A percentile compares a stretch with the other conserved stretches of the same genome.
Conservation (phyloP, 2,888 invertebrate species). For the Baccha elongata region DNA sequence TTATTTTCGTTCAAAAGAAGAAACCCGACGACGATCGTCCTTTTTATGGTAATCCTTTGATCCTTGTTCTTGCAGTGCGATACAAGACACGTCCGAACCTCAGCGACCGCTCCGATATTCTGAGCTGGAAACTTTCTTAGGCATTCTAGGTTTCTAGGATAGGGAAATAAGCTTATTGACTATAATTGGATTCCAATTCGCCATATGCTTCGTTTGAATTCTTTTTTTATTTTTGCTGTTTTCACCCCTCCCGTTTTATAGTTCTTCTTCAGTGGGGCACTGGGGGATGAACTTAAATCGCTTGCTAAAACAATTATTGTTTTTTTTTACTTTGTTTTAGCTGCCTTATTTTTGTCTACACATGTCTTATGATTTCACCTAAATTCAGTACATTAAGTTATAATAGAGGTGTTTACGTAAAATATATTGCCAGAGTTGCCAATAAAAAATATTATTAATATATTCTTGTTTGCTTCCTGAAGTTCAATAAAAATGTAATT, state of each 20-base stretch:
- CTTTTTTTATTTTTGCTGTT: conserved; percentile 41
- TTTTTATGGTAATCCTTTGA: conserved; percentile 33
- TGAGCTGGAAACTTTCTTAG: conserved; percentile 75
- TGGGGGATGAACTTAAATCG: conserved; percentile 56
- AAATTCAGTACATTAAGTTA: conserved; percentile 43
- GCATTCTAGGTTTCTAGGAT: conserved; percentile 77
- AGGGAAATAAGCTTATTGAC: conserved; percentile 75
- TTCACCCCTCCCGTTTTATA: conserved; percentile 17
- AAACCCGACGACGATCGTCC: conserved; percentile 27
- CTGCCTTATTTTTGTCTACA: conserved; percentile 46
- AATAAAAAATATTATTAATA: too few species aligned
- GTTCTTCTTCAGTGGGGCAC: conserved; percentile 60
- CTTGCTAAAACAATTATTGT: conserved; percentile 75
- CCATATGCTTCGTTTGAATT: conserved; percentile 58
- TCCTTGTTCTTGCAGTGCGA: conserved; percentile 56
- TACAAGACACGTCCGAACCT: conserved; percentile 81
- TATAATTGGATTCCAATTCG: conserved; percentile 80
- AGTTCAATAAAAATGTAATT: too few species aligned
- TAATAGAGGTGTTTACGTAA: conserved; percentile 22
- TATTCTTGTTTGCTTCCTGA: too few species aligned
- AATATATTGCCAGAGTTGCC: conserved; percentile 44
- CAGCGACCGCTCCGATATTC: conserved; percentile 80
- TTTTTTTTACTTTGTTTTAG: conserved; percentile 72
- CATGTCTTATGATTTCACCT: conserved; percentile 58
- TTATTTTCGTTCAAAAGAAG: conserved; percentile 7